phyloP scores from a whole-genome alignment of 2,888 invertebrate species.

The Gastrophysa polygoni region DNA sequence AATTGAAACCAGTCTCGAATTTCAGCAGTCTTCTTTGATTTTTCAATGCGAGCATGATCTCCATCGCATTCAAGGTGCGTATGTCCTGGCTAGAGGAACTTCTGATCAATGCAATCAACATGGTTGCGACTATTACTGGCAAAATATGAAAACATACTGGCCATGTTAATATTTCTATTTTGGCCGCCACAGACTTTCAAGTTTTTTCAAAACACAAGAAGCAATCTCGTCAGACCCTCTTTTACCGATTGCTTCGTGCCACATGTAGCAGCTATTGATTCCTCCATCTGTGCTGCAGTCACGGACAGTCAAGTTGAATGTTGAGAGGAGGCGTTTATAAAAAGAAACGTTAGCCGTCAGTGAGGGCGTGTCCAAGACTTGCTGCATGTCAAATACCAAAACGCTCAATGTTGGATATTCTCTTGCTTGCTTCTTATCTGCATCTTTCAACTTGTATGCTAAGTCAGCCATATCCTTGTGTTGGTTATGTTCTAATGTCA shows the following conservation, averaged over 20 bases:
- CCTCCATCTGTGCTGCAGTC: constrained; percentile 14
- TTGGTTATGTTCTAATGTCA: constrained; percentile 20
- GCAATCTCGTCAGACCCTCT: constrained; percentile 19
- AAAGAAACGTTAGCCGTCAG: constrained; percentile 30
- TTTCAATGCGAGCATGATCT: constrained; percentile 5
- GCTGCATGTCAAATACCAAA: constrained; percentile 25
- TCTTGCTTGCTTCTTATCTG: constrained; percentile 12
- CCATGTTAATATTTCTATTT: constrained; percentile 36
- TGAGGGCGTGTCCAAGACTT: constrained; percentile 29
- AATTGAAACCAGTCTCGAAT: neutral
- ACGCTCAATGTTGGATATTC: constrained; percentile 11
- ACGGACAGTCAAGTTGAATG: constrained; percentile 26
- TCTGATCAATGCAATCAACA: constrained; percentile 8
- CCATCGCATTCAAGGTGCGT: constrained; percentile 11
- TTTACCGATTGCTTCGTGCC: constrained; percentile 23
- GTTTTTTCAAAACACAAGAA: constrained; percentile 31
- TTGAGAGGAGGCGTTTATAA: constrained; percentile 29
- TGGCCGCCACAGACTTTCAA: constrained; percentile 36
- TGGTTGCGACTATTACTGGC: neutral
- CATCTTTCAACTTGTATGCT: constrained; percentile 20
- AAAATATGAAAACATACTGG: constrained; percentile 31
- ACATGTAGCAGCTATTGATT: constrained; percentile 13
- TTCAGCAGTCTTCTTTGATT: neutral
- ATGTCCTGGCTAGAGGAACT: constrained; percentile 13
- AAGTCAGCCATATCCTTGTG: constrained; percentile 25